Conservation (phyloP, 2,113 vertebrate species). For the Carassius carassius region DNA sequence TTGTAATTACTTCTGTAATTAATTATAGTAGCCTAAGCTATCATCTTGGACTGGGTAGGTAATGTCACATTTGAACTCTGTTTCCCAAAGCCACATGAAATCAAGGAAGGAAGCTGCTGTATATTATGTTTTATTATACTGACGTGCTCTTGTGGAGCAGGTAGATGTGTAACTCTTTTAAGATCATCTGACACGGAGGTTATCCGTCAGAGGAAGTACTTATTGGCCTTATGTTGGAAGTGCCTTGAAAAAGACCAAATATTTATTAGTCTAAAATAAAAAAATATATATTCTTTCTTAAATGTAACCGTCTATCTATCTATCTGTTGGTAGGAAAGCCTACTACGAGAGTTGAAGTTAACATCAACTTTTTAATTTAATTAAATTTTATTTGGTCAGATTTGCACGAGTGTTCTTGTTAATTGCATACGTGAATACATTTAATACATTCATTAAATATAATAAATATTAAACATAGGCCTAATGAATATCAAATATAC, state of each 20-base stretch:
- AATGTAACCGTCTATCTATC: background rate
- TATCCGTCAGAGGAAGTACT: constrained; percentile 56
- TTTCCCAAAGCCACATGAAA: background rate
- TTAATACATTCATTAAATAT: too few species aligned
- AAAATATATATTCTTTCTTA: constrained; percentile 51
- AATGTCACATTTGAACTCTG: background rate
- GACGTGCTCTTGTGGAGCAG: constrained; percentile 58
- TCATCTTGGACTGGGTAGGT: background rate
- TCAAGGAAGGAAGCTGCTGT: constrained; percentile 23
- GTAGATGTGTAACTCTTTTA: constrained; percentile 21
- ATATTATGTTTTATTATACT: constrained; percentile 19
- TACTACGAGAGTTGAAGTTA: background rate
- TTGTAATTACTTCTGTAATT: background rate
- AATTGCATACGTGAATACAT: too few species aligned
- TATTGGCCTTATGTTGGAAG: constrained; percentile 60
- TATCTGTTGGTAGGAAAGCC: too few species aligned
- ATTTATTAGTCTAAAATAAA: constrained; percentile 60
- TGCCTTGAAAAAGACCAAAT: constrained; percentile 64
- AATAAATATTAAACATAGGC: too few species aligned
- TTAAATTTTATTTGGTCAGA: background rate
- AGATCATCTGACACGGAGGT: constrained; percentile 39
- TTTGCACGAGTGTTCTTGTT: too few species aligned
- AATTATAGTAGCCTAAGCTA: background rate
- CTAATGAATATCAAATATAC: too few species aligned
- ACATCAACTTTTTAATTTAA: background rate